Evolutionary conservation across 2,888 invertebrate genomes (phyloP).

Genomic region (Proisotoma minuta): DNA sequence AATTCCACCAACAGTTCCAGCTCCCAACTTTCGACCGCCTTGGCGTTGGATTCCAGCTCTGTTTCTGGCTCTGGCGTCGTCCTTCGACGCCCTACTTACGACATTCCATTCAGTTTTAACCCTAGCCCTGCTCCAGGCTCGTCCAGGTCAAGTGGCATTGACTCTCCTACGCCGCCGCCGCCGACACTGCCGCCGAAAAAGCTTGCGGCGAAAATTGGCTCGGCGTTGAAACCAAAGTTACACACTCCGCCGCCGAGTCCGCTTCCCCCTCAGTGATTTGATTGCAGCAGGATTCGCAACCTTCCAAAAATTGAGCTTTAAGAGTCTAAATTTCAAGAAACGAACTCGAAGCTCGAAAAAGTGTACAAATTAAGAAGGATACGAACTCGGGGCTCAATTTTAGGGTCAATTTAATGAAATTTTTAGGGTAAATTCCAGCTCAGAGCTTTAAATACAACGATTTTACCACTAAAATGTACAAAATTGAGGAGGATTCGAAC

Average conservation of each 20-base stretch:
- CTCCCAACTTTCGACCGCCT: slow-evolving; percentile 27
- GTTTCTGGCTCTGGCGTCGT: slow-evolving; percentile 2
- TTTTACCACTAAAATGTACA: too few species aligned
- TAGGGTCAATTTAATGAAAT: too few species aligned
- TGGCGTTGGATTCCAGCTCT: slow-evolving; percentile 30
- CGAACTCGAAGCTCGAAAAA: too few species aligned
- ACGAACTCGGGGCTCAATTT: too few species aligned
- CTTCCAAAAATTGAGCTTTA: too few species aligned
- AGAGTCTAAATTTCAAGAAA: too few species aligned
- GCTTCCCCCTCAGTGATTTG: too few species aligned
- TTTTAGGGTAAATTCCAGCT: too few species aligned
- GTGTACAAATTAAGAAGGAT: too few species aligned
- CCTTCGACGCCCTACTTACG: slow-evolving; percentile 18
- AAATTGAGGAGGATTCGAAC: too few species aligned
- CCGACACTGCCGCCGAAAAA: slow-evolving; percentile 38
- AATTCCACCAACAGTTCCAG: slow-evolving; percentile 20
- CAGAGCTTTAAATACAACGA: too few species aligned
- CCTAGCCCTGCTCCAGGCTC: not conserved
- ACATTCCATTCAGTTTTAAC: slow-evolving; percentile 24
- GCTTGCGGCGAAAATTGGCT: slow-evolving; percentile 37
- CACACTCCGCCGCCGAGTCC: slow-evolving; percentile 45
- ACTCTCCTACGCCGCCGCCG: slow-evolving; percentile 16
- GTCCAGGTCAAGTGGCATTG: slow-evolving; percentile 23
- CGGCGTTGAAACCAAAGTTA: slow-evolving; percentile 35
- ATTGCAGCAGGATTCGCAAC: too few species aligned